Base-by-base conservation (phyloP, 2,113 vertebrate genomes). In the Etheostoma cragini region DNA sequence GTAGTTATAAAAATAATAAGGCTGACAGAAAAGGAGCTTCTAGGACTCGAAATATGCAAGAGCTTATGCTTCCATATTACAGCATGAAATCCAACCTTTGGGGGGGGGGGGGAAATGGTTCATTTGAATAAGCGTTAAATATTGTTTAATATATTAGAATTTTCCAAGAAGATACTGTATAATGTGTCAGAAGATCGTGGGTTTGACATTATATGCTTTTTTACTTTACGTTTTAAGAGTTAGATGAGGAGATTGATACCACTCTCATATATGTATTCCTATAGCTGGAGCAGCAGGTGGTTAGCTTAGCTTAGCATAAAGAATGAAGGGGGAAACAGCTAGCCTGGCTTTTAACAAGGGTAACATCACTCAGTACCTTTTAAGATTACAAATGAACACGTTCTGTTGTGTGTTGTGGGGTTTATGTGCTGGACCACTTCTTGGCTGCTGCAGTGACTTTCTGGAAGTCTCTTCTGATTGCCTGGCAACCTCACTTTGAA, bases 11-110 rank as follows among this genome's bases (percentile, higher is more conserved):
- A 53, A 61, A 61, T 10, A 33, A 80, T 15, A 30, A 35, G 14
- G 38, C 56, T 65, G 56, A n/a, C 16, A 14, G 24, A 5, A 46
- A 17, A 5, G 49, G 30, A 54, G 61, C 50, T 46, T 50, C 16
- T 1, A 24, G 58, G 60, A 54, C 35, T 52, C 60, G 15, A 68
- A 71, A 69, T 73, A 75, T 67, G 64, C 24, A 64, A 66, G 46
- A 11, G 14, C 47, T 61, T 15, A n/a, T 58, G 53, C 58, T 70
- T 70, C 11, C 33, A 50, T 61, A 58, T 58, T 57, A 72, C 19
- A 49, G 62, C 61, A 60, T 42, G 61, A 71, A 49, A 47, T 62
- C 35, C 65, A 70, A 58, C 30, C 12, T 8, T n/a, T n/a, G n/a
- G n/a, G n/a, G 30, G 46, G 13, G 10, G 3, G 3, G 49, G 50